These are phyloP conservation scores for Triplophysa rosa DNA, from an alignment of 2,113 vertebrate species.

Conservation along the genomic window DNA sequence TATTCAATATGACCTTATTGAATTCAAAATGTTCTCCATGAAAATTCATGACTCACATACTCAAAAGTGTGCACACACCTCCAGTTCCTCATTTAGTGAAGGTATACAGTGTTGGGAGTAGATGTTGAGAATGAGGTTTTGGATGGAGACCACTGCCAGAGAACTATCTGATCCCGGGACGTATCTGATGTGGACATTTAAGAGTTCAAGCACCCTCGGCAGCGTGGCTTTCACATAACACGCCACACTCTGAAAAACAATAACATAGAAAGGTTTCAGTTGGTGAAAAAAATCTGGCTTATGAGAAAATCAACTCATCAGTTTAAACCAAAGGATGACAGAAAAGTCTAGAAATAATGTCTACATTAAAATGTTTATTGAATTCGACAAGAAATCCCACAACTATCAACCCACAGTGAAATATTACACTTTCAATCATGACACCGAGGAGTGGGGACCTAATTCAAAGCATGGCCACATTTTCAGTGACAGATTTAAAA, in stretches of 20 bases:
- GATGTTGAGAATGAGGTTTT: conserved; percentile 73
- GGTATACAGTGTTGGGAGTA: conserved; percentile 77
- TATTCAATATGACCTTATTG: neutral
- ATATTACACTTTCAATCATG: neutral
- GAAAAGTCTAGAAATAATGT: neutral
- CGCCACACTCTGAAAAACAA: conserved; percentile 68
- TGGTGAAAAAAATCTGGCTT: too few relatives aligned
- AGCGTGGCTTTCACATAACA: conserved; percentile 78
- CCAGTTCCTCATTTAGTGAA: conserved; percentile 72
- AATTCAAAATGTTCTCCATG: too few relatives aligned
- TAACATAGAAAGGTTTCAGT: neutral
- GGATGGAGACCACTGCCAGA: conserved; percentile 68
- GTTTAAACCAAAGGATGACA: neutral
- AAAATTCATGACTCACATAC: neutral
- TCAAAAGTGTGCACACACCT: conserved; percentile 63
- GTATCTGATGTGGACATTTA: conserved; percentile 72
- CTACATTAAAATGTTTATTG: neutral
- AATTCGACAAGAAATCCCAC: neutral
- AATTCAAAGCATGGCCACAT: conserved; percentile 7
- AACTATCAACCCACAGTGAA: neutral
- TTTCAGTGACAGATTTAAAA: conserved; percentile 1
- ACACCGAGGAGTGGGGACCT: neutral
- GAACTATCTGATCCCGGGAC: conserved; percentile 68
- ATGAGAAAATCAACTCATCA: too few relatives aligned
- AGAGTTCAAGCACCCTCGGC: conserved; percentile 74